Percentiles rank a stretch among this genome's conserved stretches.
Evolutionary conservation across 2,888 invertebrate genomes (phyloP).

Genomic region (Aphidius colemani): DNA sequence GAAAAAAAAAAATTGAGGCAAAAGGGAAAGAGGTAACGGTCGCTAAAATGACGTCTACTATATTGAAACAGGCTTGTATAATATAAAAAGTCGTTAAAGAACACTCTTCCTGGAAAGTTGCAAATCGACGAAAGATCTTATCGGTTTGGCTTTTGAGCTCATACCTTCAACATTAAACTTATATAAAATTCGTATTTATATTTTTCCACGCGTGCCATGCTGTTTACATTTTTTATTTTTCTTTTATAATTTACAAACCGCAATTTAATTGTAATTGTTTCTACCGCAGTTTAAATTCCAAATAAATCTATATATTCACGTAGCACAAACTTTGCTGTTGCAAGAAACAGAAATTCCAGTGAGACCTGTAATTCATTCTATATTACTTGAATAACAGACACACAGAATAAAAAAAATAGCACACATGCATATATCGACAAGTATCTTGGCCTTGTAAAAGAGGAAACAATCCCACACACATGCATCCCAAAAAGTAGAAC

Average conservation of each 20-base stretch:
- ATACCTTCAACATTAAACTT: constrained; percentile 9
- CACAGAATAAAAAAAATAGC: background rate
- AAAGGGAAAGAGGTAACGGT: no score
- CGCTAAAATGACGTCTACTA: background rate
- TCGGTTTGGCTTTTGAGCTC: constrained; percentile 1
- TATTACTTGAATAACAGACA: constrained; percentile 37
- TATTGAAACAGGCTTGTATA: background rate
- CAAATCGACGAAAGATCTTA: constrained; percentile 22
- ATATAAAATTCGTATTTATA: constrained; percentile 23
- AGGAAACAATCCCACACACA: background rate
- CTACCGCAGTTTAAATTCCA: constrained; percentile 54
- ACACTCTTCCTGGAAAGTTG: constrained; percentile 22
- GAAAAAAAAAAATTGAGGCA: background rate
- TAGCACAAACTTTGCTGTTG: constrained; percentile 15
- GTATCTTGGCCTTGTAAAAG: background rate
- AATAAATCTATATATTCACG: constrained; percentile 39
- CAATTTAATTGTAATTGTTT: constrained; percentile 59
- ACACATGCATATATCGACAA: background rate
- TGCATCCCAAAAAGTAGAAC: constrained; percentile 1
- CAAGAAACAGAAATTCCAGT: constrained; percentile 57
- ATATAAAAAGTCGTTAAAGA: constrained; percentile 12
- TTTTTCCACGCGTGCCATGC: constrained; percentile 24
- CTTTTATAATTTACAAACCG: constrained; percentile 59
- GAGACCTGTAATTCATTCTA: constrained; percentile 55
- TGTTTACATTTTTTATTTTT: constrained; percentile 24